Evolutionary conservation across 2,113 vertebrate genomes (phyloP).

Genomic region (Dendrocopos noguchii): DNA sequence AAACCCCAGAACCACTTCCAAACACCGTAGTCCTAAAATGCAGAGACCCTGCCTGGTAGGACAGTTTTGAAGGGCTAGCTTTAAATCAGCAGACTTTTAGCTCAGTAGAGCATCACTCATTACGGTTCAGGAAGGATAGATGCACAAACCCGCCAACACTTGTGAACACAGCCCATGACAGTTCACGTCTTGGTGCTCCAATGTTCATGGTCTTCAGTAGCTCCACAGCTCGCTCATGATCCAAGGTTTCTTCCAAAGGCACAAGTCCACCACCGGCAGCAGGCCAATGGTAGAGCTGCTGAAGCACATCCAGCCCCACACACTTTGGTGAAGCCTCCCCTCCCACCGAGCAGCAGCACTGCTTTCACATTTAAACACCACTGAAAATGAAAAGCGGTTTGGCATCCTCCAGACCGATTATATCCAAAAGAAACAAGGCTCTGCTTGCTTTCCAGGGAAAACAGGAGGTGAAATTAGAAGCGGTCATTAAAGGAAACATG

Average conservation of each 20-base stretch:
- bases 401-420: neutral
- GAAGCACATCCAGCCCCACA: rapidly evolving
- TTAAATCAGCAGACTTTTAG: neutral
- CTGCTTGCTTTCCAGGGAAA: conserved; percentile 29
- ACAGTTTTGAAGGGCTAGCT: neutral
- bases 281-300: neutral
- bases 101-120: rapidly evolving
- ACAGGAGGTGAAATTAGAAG: conserved; percentile 41
- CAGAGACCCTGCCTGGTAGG: neutral
- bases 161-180: rapidly evolving
- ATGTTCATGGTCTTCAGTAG: neutral
- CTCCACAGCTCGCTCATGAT: neutral
- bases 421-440: conserved; percentile 11
- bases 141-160: neutral
- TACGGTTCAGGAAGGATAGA: neutral
- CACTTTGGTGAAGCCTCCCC: neutral
- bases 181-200: neutral
- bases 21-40: neutral
- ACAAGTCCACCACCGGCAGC: neutral
- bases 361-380: neutral
- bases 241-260: neutral
- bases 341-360: rapidly evolving
- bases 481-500: neutral
- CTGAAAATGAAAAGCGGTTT: neutral
- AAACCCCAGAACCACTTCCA: neutral